These are phyloP conservation scores for Netelia melanura DNA, from an alignment of 2,888 invertebrate species.

Conservation along the genomic window DNA sequence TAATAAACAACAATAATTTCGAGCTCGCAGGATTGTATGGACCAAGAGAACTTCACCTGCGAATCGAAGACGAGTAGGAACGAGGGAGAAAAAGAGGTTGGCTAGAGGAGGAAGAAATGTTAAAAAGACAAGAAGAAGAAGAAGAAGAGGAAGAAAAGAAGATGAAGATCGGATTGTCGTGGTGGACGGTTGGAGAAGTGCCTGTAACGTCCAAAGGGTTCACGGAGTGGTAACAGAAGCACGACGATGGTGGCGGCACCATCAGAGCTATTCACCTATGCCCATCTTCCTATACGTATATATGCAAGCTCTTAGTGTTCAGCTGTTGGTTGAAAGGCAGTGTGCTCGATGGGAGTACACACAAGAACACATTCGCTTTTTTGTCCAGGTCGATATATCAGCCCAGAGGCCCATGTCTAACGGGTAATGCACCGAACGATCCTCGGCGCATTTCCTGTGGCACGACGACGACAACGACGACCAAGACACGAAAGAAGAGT, in stretches of 20 bases:
- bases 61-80: too few relatives aligned
- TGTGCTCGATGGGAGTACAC: slow-evolving; percentile 73
- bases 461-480: slow-evolving; percentile 39
- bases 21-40: too few relatives aligned
- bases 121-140: slow-evolving; percentile 47
- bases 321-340: slow-evolving; percentile 57
- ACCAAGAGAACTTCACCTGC: too few relatives aligned
- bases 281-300: slow-evolving; percentile 20
- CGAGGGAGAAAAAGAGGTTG: neutral
- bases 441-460: slow-evolving; percentile 67
- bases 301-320: neutral
- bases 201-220: slow-evolving; percentile 33
- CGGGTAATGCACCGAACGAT: slow-evolving; percentile 82
- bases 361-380: slow-evolving; percentile 81
- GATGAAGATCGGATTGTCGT: slow-evolving; percentile 58
- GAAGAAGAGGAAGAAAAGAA: slow-evolving; percentile 52
- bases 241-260: slow-evolving; percentile 59
- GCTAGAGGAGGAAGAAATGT: neutral
- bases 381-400: slow-evolving; percentile 83
- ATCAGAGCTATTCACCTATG: slow-evolving; percentile 58
- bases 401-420: slow-evolving; percentile 83
- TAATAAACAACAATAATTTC: too few relatives aligned
- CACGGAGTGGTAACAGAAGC: slow-evolving; percentile 44
- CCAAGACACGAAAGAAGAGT: slow-evolving; percentile 63
- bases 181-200: slow-evolving; percentile 28